Percentiles rank a stretch among this genome's conserved stretches.
phyloP scores from a whole-genome alignment of 2,888 invertebrate genomes.

The Hermodice carunculata region DNA sequence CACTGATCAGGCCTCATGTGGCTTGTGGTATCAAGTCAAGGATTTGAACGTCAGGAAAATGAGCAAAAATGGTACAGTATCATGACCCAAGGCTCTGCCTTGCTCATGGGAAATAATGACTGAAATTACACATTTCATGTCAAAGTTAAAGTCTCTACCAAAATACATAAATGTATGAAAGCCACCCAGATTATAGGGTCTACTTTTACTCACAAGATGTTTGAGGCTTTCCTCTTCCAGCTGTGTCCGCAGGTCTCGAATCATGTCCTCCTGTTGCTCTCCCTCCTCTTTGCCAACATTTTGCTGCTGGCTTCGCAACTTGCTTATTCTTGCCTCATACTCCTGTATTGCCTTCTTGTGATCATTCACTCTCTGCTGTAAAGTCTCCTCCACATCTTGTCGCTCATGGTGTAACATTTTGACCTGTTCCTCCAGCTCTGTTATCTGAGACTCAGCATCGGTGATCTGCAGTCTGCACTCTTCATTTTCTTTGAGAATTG shows the following conservation, averaged over 20 bases:
- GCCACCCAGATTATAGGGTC: too few species aligned
- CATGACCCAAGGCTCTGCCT: too few species aligned
- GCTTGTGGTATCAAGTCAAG: too few species aligned
- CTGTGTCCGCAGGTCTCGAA: slow-evolving; percentile 6
- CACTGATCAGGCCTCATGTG: too few species aligned
- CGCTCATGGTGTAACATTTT: not conserved
- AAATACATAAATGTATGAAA: too few species aligned
- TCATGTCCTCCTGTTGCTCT: not conserved
- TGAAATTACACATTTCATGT: too few species aligned
- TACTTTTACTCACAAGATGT: too few species aligned
- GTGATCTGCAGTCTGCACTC: not conserved
- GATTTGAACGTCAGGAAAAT: too few species aligned
- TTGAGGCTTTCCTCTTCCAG: slow-evolving; percentile 24
- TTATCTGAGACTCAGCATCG: not conserved
- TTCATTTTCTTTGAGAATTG: not conserved
- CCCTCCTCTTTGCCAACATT: not conserved
- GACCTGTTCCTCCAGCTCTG: not conserved
- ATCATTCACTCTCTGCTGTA: not conserved
- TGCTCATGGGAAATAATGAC: too few species aligned
- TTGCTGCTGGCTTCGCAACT: not conserved
- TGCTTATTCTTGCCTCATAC: not conserved
- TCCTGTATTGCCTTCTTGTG: not conserved
- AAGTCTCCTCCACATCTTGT: not conserved
- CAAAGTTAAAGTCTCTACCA: too few species aligned
- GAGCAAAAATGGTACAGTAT: too few species aligned